Conservation (phyloP, 2,888 invertebrate genomes). For the Pandemis cinnamomeana region DNA sequence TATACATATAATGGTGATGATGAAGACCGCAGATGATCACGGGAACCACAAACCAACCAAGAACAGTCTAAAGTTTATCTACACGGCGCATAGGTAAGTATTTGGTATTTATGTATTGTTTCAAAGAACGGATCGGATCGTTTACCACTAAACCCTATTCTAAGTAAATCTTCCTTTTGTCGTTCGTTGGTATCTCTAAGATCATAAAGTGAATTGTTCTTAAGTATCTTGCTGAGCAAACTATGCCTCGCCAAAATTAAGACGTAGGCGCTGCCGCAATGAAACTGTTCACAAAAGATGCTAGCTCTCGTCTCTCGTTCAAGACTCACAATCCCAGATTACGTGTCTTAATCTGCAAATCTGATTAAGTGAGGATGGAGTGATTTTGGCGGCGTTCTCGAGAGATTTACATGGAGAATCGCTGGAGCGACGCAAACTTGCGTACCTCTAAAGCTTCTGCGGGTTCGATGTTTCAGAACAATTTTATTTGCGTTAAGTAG, state of each 20-base stretch:
- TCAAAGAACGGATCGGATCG: too few species aligned
- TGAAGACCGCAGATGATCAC: too few species aligned
- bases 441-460: slow-evolving; percentile 26
- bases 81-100: too few species aligned
- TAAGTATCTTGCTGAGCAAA: not conserved
- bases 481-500: too few species aligned
- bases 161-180: too few species aligned
- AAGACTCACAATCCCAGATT: slow-evolving; percentile 35
- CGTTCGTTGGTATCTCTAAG: too few species aligned
- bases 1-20: too few species aligned
- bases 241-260: not conserved
- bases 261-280: not conserved
- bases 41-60: too few species aligned
- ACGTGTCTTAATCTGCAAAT: slow-evolving; percentile 46
- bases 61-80: too few species aligned
- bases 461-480: slow-evolving; percentile 7
- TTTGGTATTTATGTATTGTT: too few species aligned
- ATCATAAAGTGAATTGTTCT: too few species aligned
- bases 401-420: slow-evolving; percentile 35
- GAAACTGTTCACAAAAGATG: slow-evolving; percentile 17
- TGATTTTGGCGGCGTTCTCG: slow-evolving; percentile 34
- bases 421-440: slow-evolving; percentile 4
- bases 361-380: slow-evolving; percentile 44
- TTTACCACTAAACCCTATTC: too few species aligned
- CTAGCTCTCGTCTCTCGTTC: slow-evolving; percentile 15